phyloP scores from a whole-genome alignment of 2,888 invertebrate genomes.

The Phyto melanocephala region DNA sequence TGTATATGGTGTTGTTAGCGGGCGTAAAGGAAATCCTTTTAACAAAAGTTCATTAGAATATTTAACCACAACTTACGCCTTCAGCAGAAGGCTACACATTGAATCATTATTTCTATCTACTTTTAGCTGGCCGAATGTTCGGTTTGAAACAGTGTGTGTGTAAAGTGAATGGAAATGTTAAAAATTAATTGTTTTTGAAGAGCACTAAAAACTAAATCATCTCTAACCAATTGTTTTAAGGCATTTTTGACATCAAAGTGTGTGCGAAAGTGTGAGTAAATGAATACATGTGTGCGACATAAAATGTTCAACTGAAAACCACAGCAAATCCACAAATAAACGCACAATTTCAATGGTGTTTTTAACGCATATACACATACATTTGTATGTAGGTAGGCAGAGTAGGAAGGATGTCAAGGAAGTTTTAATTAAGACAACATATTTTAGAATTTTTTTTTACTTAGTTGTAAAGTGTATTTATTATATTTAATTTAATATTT shows the following conservation, averaged over 20 bases:
- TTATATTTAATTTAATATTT: no score
- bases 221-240: background rate
- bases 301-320: slow-evolving; percentile 25
- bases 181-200: slow-evolving; percentile 4
- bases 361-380: background rate
- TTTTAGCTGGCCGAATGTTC: background rate
- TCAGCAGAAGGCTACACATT: background rate
- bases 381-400: background rate
- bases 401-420: background rate
- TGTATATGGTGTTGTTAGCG: background rate
- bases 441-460: no score
- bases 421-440: no score
- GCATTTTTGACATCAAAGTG: background rate
- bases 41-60: slow-evolving; percentile 35
- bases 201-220: background rate
- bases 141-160: background rate
- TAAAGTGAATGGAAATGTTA: slow-evolving; percentile 25
- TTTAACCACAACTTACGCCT: slow-evolving; percentile 19
- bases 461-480: no score
- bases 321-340: slow-evolving; percentile 34
- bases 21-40: slow-evolving; percentile 29
- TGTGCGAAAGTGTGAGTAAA: background rate
- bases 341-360: slow-evolving; percentile 7
- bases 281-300: background rate
- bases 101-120: background rate